Evolutionary conservation across 1,140 invertebrate genomes (phyloP).

Genomic region (Drosophila kohkoa): DNA sequence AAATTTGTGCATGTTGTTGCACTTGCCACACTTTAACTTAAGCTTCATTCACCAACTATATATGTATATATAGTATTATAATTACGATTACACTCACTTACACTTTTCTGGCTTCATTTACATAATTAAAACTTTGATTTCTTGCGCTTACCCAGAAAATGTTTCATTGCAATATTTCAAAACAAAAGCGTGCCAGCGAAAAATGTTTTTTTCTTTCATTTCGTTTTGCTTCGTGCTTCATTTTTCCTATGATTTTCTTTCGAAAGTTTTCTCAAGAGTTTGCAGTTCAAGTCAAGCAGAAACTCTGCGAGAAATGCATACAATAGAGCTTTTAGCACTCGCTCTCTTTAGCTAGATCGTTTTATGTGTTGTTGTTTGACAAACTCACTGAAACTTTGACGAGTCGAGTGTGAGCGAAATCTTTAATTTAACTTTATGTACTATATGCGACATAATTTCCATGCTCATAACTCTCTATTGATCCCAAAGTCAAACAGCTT

Average conservation of each 20-base stretch:
- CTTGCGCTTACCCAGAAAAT: not conserved
- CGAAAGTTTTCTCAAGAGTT: constrained; percentile 12
- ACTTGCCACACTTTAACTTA: not conserved
- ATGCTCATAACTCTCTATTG: constrained; percentile 6
- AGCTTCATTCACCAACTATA: not conserved
- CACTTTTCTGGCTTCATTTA: constrained; percentile 22
- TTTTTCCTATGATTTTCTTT: not conserved
- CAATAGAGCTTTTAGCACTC: constrained; percentile 18
- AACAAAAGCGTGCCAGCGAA: not conserved
- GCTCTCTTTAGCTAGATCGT: no score
- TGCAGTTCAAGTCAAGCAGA: constrained; percentile 12
- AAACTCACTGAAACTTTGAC: constrained; percentile 4
- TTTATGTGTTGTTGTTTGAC: constrained; percentile 8
- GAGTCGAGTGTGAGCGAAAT: not conserved
- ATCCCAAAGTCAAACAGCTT: constrained; percentile 17
- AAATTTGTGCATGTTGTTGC: not conserved
- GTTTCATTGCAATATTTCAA: constrained; percentile 3
- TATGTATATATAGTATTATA: not conserved
- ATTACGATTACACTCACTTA: constrained; percentile 5
- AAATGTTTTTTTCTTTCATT: not conserved
- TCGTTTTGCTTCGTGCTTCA: not conserved
- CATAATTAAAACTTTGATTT: constrained; percentile 22
- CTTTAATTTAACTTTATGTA: constrained; percentile 5
- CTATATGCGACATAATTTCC: not conserved
- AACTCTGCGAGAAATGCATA: not conserved